phyloP scores from a whole-genome alignment of 2,888 invertebrate species.

The Eulithis testata region DNA sequence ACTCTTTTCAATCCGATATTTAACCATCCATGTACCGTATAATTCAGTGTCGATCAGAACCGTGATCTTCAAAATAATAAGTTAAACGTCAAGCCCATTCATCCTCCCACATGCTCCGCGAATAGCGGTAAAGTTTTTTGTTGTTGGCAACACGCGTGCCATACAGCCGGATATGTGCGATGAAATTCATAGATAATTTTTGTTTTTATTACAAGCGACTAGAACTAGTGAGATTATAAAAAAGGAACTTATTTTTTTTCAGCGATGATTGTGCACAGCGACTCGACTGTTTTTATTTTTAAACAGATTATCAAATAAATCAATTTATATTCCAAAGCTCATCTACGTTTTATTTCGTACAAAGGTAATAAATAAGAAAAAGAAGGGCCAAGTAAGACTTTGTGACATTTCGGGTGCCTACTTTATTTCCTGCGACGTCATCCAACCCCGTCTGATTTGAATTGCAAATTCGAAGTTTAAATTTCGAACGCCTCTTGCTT shows the following conservation, averaged over 20 bases:
- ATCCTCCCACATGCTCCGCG: conserved; percentile 51
- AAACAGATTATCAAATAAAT: conserved; percentile 2
- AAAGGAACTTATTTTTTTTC: no score
- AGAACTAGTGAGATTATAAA: no score
- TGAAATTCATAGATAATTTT: conserved; percentile 30
- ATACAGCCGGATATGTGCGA: conserved; percentile 29
- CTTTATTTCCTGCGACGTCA: conserved; percentile 77
- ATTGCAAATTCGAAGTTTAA: conserved; percentile 64
- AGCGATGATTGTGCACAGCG: background rate
- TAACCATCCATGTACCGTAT: conserved; percentile 34
- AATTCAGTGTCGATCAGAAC: conserved; percentile 37
- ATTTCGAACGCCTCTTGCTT: conserved; percentile 68
- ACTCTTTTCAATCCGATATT: conserved; percentile 22
- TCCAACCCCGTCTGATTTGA: conserved; percentile 51
- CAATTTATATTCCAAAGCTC: conserved; percentile 9
- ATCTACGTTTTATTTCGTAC: conserved; percentile 1
- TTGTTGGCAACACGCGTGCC: conserved; percentile 35
- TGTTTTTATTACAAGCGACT: conserved; percentile 1
- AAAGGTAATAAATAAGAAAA: conserved; percentile 8
- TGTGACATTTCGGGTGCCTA: conserved; percentile 40
- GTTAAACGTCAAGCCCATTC: conserved; percentile 48
- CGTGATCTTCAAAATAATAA: conserved; percentile 38
- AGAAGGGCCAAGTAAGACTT: conserved; percentile 16
- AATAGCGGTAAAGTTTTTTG: conserved; percentile 52
- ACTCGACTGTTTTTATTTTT: background rate